Percentiles rank a stretch among this genome's conserved stretches.
Evolutionary conservation across 2,888 invertebrate genomes (phyloP).

Genomic region (Rhimphoctona megacephalus): DNA sequence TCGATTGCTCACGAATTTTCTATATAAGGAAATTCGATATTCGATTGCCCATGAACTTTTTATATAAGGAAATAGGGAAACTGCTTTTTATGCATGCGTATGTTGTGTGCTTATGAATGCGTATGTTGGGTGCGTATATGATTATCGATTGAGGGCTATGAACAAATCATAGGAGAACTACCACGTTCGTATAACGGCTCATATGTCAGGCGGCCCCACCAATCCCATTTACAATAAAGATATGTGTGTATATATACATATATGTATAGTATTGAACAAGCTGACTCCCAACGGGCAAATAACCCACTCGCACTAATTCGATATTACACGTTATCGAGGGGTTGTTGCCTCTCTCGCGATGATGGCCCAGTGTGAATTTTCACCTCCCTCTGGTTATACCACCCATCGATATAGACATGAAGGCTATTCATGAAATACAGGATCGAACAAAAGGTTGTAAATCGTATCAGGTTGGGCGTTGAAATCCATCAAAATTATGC

Average conservation of each 20-base stretch:
- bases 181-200: background rate
- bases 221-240: conserved; percentile 4
- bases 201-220: conserved; percentile 17
- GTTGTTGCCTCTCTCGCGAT: conserved; percentile 31
- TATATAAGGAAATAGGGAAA: too few species aligned
- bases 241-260: background rate
- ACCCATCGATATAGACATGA: background rate
- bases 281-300: conserved; percentile 49
- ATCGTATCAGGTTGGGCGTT: background rate
- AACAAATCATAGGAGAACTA: background rate
- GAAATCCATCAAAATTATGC: background rate
- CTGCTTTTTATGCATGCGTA: too few species aligned
- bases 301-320: conserved; percentile 60
- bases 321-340: conserved; percentile 57
- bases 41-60: too few species aligned
- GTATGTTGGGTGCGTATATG: background rate
- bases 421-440: background rate
- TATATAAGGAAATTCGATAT: too few species aligned
- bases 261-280: conserved; percentile 25
- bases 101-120: too few species aligned
- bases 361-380: conserved; percentile 35
- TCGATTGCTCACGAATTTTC: too few species aligned
- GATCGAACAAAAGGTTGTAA: background rate
- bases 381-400: conserved; percentile 21
- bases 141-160: background rate